Percentiles rank a stretch among this genome's conserved stretches.
Conservation (phyloP, 2,113 vertebrate species). For the Cheirogaleus medius region DNA sequence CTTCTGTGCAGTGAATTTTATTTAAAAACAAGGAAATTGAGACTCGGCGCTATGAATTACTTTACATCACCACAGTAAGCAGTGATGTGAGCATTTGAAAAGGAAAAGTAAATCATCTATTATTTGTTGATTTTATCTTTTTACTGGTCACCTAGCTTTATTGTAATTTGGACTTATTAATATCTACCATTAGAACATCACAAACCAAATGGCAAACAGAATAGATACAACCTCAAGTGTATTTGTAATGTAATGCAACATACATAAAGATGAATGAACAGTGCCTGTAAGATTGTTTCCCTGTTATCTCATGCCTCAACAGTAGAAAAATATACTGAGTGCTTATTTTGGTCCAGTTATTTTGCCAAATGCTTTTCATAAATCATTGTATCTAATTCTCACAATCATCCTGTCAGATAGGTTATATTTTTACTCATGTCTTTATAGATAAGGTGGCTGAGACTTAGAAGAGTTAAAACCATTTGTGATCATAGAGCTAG, state of each 20-base stretch:
- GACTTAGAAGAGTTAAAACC: background rate
- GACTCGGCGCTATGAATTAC: background rate
- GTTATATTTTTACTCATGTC: background rate
- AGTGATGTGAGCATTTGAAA: background rate
- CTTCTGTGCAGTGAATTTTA: background rate
- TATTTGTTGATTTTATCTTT: background rate
- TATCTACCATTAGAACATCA: background rate
- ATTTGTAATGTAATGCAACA: background rate
- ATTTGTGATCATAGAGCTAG: background rate
- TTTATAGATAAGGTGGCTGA: background rate
- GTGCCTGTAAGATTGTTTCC: background rate
- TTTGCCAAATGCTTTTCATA: background rate
- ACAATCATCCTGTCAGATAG: background rate
- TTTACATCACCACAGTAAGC: background rate
- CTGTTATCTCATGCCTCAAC: background rate
- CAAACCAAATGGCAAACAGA: background rate
- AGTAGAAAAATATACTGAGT: background rate
- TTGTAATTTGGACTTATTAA: background rate
- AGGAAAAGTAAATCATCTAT: background rate
- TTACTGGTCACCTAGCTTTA: background rate
- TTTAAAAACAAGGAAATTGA: constrained; percentile 7
- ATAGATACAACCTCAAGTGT: background rate
- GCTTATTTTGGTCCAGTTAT: background rate
- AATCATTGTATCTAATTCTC: background rate
- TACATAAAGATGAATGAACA: background rate